phyloP scores from a whole-genome alignment of 2,797 vertebrate species.

The Catharus ustulatus region DNA sequence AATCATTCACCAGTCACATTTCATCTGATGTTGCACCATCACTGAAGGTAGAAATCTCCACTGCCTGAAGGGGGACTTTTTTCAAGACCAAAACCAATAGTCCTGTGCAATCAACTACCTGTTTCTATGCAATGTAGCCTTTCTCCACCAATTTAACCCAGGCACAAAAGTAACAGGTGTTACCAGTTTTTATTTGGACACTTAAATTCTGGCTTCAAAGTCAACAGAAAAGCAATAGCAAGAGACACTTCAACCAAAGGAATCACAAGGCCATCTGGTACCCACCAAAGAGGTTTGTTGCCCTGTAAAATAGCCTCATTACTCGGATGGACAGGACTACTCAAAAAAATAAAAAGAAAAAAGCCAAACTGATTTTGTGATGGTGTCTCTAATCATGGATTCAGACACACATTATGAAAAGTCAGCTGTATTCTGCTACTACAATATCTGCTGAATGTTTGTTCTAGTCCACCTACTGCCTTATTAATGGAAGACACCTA shows the following conservation, averaged over 20 bases:
- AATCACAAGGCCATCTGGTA: background rate
- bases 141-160: background rate
- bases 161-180: background rate
- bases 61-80: background rate
- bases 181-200: background rate
- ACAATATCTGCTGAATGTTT: background rate
- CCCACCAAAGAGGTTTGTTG: background rate
- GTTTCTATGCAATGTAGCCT: rapidly evolving
- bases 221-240: background rate
- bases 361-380: rapidly evolving
- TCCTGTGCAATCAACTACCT: background rate
- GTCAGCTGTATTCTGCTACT: background rate
- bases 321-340: background rate
- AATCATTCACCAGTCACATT: conserved; percentile 36
- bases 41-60: background rate
- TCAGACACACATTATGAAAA: background rate
- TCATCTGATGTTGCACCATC: background rate
- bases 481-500: background rate
- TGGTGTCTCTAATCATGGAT: background rate
- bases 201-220: background rate
- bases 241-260: background rate
- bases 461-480: background rate
- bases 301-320: background rate
- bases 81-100: background rate
- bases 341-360: background rate